A percentile compares a stretch with the other conserved stretches of the same genome.
These are phyloP conservation scores for Heliconius sara DNA, from an alignment of 2,888 invertebrate species.

Conservation along the genomic window DNA sequence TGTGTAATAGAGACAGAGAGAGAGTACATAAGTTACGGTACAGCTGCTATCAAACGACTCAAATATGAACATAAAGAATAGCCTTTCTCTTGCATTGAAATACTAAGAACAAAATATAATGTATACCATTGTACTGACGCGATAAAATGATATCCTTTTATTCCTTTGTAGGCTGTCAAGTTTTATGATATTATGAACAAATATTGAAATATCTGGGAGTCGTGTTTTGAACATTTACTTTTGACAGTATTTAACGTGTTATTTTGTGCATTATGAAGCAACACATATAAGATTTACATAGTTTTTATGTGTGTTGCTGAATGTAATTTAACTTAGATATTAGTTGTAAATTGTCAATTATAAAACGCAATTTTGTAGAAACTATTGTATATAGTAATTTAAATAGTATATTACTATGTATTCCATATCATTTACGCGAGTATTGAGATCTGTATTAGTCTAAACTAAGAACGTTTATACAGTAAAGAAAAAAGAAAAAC, in stretches of 20 bases:
- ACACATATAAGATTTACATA: not conserved
- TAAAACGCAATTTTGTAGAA: too few species aligned
- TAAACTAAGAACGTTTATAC: too few species aligned
- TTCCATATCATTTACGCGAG: too few species aligned
- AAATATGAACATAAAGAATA: conserved; percentile 22
- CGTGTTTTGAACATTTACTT: not conserved
- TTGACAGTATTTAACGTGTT: not conserved
- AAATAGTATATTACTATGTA: too few species aligned
- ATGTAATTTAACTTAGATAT: not conserved
- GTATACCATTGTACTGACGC: conserved; percentile 1
- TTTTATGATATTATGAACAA: conserved; percentile 18
- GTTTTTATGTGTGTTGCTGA: not conserved
- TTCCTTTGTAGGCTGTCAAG: conserved; percentile 11
- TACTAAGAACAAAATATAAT: conserved; percentile 22
- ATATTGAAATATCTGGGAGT: not conserved
- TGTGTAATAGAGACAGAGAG: not conserved
- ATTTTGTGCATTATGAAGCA: not conserved
- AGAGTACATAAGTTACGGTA: not conserved
- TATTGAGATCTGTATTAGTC: too few species aligned
- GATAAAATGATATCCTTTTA: conserved; percentile 22
- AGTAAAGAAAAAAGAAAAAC: too few species aligned
- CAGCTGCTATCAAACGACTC: conserved; percentile 12
- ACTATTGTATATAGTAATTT: too few species aligned
- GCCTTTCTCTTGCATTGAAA: conserved; percentile 10
- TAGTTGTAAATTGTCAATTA: too few species aligned